These are phyloP conservation scores for Sminthurides bifidus DNA, from an alignment of 1,140 invertebrate species.

Conservation along the genomic window DNA sequence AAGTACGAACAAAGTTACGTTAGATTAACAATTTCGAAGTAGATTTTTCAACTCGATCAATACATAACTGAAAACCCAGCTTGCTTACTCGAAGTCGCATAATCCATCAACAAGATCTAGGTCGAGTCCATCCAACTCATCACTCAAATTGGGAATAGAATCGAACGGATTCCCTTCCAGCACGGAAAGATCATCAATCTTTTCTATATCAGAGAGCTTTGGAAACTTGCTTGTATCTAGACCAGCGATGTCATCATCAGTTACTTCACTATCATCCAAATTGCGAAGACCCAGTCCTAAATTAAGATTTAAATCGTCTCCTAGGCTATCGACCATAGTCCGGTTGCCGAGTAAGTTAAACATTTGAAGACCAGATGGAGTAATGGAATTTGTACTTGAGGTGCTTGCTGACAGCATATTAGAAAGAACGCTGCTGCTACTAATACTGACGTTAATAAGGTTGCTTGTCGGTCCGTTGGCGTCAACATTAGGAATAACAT, in stretches of 20 bases:
- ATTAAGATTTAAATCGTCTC: slow-evolving; percentile 16
- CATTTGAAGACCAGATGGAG: neutral
- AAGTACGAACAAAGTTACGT: neutral
- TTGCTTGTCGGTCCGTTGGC: neutral
- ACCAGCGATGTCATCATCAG: slow-evolving; percentile 6
- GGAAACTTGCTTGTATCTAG: slow-evolving; percentile 4
- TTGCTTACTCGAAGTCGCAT: slow-evolving; percentile 28
- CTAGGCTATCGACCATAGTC: slow-evolving; percentile 4
- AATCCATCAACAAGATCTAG: slow-evolving; percentile 28
- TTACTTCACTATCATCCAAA: slow-evolving; percentile 7
- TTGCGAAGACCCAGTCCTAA: slow-evolving; percentile 14
- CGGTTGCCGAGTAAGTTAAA: slow-evolving; percentile 8
- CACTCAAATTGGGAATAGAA: slow-evolving; percentile 31
- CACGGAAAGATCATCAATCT: slow-evolving; percentile 26
- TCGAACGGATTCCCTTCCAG: slow-evolving; percentile 31
- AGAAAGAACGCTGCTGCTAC: too few relatives aligned
- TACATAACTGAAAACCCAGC: neutral
- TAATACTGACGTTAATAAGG: neutral
- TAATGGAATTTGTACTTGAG: too few relatives aligned
- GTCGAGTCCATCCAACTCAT: slow-evolving; percentile 27
- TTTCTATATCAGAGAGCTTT: slow-evolving; percentile 14
- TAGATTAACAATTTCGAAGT: neutral
- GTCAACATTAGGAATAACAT: too few relatives aligned
- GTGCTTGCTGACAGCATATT: too few relatives aligned
- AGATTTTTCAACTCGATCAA: neutral